Conservation (phyloP, 1,140 invertebrate genomes). For the Drosophila elegans region DNA sequence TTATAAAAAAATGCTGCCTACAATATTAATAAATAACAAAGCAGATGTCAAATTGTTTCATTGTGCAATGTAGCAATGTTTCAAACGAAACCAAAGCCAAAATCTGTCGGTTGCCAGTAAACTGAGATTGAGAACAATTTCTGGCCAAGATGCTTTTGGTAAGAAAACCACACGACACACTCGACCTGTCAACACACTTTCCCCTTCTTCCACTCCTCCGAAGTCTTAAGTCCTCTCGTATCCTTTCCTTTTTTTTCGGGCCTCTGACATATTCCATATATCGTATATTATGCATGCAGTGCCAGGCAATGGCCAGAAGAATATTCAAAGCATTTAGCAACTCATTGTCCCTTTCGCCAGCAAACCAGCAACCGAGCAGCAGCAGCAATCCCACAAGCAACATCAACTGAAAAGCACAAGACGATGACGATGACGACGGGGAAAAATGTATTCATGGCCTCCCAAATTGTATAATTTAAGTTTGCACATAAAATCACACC, state of each 20-base stretch:
- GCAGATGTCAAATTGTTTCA: neutral
- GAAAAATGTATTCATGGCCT: conserved; percentile 75
- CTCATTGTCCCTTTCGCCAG: conserved; percentile 78
- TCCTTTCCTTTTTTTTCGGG: neutral
- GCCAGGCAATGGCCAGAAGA: conserved; percentile 70
- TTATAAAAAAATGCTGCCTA: neutral
- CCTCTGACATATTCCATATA: conserved; percentile 50
- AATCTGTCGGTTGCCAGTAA: conserved; percentile 24
- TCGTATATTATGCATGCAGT: conserved; percentile 76
- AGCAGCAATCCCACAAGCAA: conserved; percentile 4
- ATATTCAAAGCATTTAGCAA: conserved; percentile 83
- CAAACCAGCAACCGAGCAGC: conserved; percentile 2
- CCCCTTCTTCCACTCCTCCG: neutral
- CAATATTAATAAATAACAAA: neutral
- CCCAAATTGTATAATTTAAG: conserved; percentile 82
- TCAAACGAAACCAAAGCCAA: conserved; percentile 33
- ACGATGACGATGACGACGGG: conserved; percentile 32
- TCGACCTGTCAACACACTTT: conserved; percentile 47
- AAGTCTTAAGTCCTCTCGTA: neutral
- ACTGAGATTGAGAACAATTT: conserved; percentile 38
- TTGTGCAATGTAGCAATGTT: conserved; percentile 1
- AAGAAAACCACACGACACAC: conserved; percentile 61
- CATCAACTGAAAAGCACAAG: conserved; percentile 15
- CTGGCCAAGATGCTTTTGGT: conserved; percentile 31
- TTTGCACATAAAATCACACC: conserved; percentile 83